These are phyloP conservation scores for Parazoanthus darwini DNA, from an alignment of 92 coral and sea anemone genomes.

Conservation along the genomic window DNA sequence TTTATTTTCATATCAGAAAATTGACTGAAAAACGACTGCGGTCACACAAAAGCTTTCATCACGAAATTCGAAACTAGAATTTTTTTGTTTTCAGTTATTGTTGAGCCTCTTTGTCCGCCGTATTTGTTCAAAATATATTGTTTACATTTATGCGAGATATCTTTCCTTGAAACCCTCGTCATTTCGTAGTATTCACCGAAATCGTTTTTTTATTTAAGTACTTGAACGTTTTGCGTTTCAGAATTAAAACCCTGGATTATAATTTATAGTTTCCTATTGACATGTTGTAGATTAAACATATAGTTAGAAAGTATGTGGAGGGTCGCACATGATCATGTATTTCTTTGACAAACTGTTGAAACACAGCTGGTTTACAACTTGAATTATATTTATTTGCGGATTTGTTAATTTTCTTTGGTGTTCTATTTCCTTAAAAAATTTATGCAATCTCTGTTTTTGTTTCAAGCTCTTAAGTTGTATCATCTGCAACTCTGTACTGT, in stretches of 20 bases:
- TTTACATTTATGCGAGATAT: slow-evolving; percentile 44
- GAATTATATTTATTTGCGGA: background rate
- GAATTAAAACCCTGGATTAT: slow-evolving; percentile 33
- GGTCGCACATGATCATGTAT: background rate
- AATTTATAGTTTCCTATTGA: background rate
- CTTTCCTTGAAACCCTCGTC: slow-evolving; percentile 24
- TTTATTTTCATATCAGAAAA: slow-evolving; percentile 19
- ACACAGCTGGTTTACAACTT: slow-evolving; percentile 7
- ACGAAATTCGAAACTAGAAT: slow-evolving; percentile 14
- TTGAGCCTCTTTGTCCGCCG: background rate
- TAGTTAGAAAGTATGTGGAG: background rate
- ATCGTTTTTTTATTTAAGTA: slow-evolving; percentile 16
- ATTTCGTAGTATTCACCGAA: slow-evolving; percentile 3
- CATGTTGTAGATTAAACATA: background rate
- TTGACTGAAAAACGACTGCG: slow-evolving; percentile 9
- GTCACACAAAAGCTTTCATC: background rate
- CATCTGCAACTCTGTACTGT: background rate
- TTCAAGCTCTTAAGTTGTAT: background rate
- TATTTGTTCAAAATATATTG: slow-evolving; percentile 48
- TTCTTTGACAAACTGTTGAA: background rate
- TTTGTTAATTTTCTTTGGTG: background rate
- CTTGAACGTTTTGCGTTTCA: slow-evolving; percentile 3
- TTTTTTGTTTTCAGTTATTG: slow-evolving; percentile 23
- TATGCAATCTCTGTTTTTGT: background rate
- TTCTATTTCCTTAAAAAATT: background rate